Percentiles rank a stretch among this genome's conserved stretches.
These are phyloP conservation scores for Ichneumon xanthorius DNA, from an alignment of 2,888 invertebrate species.

Conservation along the genomic window DNA sequence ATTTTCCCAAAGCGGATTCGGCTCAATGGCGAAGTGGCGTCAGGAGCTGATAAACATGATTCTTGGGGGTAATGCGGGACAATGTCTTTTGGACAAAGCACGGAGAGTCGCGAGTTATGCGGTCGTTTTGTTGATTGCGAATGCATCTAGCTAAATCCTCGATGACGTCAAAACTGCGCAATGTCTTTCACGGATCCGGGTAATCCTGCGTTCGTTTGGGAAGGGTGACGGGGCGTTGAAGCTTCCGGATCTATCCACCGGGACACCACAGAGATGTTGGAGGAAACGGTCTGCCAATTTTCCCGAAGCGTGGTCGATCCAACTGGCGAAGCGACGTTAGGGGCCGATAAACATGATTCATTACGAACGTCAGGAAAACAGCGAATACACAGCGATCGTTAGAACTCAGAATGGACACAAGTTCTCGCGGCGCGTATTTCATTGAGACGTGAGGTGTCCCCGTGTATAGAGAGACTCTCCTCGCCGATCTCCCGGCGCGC, in stretches of 20 bases:
- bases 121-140: neutral
- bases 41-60: too few relatives aligned
- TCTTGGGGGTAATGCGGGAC: neutral
- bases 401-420: slow-evolving; percentile 27
- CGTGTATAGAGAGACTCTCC: slow-evolving; percentile 6
- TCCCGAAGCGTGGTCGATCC: too few relatives aligned
- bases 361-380: neutral
- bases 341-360: neutral
- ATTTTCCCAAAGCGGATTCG: neutral
- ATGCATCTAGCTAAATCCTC: neutral
- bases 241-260: neutral
- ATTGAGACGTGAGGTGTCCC: slow-evolving; percentile 58
- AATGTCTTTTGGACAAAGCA: neutral
- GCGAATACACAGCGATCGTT: slow-evolving; percentile 22
- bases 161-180: neutral
- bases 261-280: neutral
- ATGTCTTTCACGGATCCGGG: neutral
- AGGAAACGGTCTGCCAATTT: neutral
- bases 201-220: neutral
- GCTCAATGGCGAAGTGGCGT: too few relatives aligned
- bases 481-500: neutral
- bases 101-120: neutral
- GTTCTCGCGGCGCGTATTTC: slow-evolving; percentile 42
- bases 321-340: neutral
- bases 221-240: neutral